These are phyloP conservation scores for Temnothorax ravouxi DNA, from an alignment of 2,888 invertebrate genomes.

Conservation along the genomic window DNA sequence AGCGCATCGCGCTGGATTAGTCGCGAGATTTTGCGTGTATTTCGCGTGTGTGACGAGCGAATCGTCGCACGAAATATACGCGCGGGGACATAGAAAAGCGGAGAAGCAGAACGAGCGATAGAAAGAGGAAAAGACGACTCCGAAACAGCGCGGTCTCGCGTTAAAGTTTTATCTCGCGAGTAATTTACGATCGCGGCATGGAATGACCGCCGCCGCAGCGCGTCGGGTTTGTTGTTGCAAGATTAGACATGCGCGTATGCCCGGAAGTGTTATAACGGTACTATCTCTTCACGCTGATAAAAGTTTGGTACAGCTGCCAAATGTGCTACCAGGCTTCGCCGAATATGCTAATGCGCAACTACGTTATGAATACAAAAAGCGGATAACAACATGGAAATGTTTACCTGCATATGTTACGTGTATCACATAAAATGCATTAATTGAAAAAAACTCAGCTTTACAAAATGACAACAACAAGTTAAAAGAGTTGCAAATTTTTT, in stretches of 20 bases:
- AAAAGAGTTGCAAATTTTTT: not conserved
- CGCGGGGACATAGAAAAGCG: not conserved
- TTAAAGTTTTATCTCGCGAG: slow-evolving; percentile 49
- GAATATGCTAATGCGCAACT: slow-evolving; percentile 48
- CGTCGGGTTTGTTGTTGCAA: slow-evolving; percentile 49
- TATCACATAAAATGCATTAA: slow-evolving; percentile 11
- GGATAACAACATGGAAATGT: slow-evolving; percentile 21
- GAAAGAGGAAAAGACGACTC: not conserved
- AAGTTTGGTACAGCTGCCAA: slow-evolving; percentile 24
- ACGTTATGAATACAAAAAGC: slow-evolving; percentile 15
- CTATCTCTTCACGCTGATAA: slow-evolving; percentile 34
- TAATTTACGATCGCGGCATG: slow-evolving; percentile 42
- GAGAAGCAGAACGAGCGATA: not conserved
- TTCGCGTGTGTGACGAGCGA: not conserved
- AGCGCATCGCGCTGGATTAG: slow-evolving; percentile 3
- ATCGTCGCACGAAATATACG: slow-evolving; percentile 24
- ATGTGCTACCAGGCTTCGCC: slow-evolving; percentile 14
- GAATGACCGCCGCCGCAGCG: slow-evolving; percentile 50
- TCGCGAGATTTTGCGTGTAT: slow-evolving; percentile 31
- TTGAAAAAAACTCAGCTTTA: not conserved
- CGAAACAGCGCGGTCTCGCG: slow-evolving; percentile 15
- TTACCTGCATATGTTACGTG: not conserved
- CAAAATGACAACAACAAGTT: not conserved
- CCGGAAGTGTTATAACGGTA: slow-evolving; percentile 28
- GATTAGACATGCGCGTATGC: slow-evolving; percentile 57